These are phyloP conservation scores for Zygothrica quintamaculata DNA, from an alignment of 2,888 invertebrate genomes.

Conservation along the genomic window DNA sequence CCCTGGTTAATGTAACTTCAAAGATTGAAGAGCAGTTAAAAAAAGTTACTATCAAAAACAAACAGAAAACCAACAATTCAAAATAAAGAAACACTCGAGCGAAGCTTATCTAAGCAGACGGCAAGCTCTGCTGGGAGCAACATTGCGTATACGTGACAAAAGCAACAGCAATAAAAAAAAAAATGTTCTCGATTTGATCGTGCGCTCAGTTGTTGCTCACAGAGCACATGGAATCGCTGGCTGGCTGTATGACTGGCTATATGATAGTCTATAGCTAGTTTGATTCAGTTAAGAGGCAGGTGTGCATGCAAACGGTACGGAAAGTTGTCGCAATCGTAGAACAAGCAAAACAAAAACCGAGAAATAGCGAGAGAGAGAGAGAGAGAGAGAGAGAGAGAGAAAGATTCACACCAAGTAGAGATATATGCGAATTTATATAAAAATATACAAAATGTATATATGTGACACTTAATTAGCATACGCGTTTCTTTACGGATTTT, in stretches of 20 bases:
- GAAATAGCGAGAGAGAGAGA: neutral
- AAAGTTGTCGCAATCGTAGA: neutral
- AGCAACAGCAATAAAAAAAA: too few species aligned
- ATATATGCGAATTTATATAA: constrained; percentile 4
- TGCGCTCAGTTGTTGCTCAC: constrained; percentile 5
- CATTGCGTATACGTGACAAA: constrained; percentile 46
- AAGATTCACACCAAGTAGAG: neutral
- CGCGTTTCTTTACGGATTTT: constrained; percentile 35
- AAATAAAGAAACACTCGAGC: neutral
- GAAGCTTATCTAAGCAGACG: neutral
- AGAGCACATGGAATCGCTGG: neutral
- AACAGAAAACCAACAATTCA: neutral
- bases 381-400: too few species aligned
- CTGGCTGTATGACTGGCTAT: too few species aligned
- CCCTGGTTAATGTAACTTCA: constrained; percentile 19
- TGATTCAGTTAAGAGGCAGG: constrained; percentile 68
- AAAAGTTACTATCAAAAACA: too few species aligned
- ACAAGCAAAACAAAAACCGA: constrained; percentile 28
- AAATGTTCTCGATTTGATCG: constrained; percentile 32
- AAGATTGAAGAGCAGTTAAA: too few species aligned
- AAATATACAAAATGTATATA: neutral
- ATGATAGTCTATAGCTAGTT: constrained; percentile 11
- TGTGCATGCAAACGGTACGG: constrained; percentile 66
- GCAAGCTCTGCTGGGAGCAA: neutral
- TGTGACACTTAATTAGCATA: constrained; percentile 66